A percentile compares a stretch with the other conserved stretches of the same genome.
Evolutionary conservation across 2,888 invertebrate species (phyloP).

Genomic region (Conomelus anceps): DNA sequence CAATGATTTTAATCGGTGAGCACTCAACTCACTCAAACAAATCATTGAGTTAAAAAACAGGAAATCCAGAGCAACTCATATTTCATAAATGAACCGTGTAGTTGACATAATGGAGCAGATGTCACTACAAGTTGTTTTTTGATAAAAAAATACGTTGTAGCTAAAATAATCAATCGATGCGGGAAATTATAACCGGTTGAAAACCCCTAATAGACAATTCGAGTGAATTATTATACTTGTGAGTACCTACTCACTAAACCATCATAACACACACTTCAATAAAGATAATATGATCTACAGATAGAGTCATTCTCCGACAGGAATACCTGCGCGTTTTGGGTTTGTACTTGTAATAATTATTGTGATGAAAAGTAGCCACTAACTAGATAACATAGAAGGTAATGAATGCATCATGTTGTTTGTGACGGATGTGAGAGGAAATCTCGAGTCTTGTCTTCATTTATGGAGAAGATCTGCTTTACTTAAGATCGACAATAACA

Average conservation of each 20-base stretch:
- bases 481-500: no score
- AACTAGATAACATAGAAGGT: no score
- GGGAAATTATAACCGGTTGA: no score
- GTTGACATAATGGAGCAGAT: background rate
- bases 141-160: background rate
- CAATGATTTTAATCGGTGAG: no score
- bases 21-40: no score
- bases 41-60: no score
- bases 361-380: no score
- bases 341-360: background rate
- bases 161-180: background rate
- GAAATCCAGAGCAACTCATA: background rate
- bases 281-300: background rate
- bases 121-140: background rate
- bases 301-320: background rate
- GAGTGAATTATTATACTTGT: background rate
- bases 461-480: no score
- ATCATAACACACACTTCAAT: background rate
- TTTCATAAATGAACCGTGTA: background rate
- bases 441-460: no score
- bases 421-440: no score
- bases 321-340: background rate
- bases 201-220: no score
- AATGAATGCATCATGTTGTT: no score
- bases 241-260: background rate